A percentile compares a stretch with the other conserved stretches of the same genome.
These are phyloP conservation scores for Proisotoma minuta DNA, from an alignment of 2,888 invertebrate genomes.

Conservation along the genomic window DNA sequence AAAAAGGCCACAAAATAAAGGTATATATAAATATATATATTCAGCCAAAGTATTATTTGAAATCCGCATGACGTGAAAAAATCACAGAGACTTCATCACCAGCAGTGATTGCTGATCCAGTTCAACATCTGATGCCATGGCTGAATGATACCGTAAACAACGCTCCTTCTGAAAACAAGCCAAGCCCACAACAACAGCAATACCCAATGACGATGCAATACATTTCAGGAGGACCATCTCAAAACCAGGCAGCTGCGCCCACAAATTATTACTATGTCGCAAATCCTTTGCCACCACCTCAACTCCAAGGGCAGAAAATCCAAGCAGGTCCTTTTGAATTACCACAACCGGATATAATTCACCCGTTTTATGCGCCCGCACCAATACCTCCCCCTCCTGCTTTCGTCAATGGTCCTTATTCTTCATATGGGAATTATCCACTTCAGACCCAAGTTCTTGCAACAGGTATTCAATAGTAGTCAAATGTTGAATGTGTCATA, in stretches of 20 bases:
- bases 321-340: background rate
- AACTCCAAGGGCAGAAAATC: background rate
- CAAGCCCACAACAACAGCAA: background rate
- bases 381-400: background rate
- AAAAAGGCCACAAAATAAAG: background rate
- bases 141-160: background rate
- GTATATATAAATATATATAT: background rate
- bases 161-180: background rate
- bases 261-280: background rate
- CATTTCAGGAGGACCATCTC: background rate
- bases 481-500: too few relatives aligned
- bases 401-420: background rate
- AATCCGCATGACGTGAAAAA: too few relatives aligned
- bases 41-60: background rate
- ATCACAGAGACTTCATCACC: background rate
- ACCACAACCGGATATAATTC: background rate
- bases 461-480: too few relatives aligned
- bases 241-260: background rate
- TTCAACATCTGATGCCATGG: constrained; percentile 9
- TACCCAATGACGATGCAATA: background rate
- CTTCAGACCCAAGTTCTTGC: too few relatives aligned
- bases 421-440: too few relatives aligned
- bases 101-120: background rate
- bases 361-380: background rate
- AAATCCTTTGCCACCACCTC: background rate